Evolutionary conservation across 2,113 vertebrate species (phyloP).

Genomic region (Halichoerus grypus): DNA sequence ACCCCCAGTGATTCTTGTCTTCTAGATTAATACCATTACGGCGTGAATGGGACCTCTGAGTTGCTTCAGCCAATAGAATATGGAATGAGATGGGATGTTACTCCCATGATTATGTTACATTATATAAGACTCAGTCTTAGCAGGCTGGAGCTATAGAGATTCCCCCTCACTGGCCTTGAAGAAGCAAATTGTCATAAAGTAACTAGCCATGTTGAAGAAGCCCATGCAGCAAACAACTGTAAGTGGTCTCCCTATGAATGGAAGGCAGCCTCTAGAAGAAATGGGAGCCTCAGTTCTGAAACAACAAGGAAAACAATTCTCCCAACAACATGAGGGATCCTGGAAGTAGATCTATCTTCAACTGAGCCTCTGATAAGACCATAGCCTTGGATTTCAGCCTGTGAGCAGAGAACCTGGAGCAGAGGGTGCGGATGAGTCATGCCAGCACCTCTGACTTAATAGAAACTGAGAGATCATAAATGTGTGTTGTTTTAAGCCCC

Average conservation of each 20-base stretch:
- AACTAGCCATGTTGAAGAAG: background rate
- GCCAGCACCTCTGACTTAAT: background rate
- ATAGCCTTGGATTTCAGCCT: background rate
- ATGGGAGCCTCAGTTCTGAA: background rate
- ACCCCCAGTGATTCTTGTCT: rapidly evolving
- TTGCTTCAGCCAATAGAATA: background rate
- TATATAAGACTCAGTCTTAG: background rate
- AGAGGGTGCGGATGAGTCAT: background rate
- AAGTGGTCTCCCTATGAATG: background rate
- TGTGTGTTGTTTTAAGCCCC: background rate
- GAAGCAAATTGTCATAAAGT: background rate
- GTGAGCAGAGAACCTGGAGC: too few relatives aligned
- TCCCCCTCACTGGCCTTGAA: background rate
- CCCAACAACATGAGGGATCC: background rate
- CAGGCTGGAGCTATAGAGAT: background rate
- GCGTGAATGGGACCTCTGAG: too few relatives aligned
- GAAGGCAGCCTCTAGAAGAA: background rate
- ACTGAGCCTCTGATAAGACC: background rate
- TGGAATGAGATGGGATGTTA: too few relatives aligned
- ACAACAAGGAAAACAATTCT: background rate
- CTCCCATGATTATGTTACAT: background rate
- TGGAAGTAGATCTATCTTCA: background rate
- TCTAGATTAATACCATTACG: too few relatives aligned
- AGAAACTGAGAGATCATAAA: background rate
- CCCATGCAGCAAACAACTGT: background rate